phyloP scores from a whole-genome alignment of 1,140 invertebrate species.

The Drosophila subobscura region DNA sequence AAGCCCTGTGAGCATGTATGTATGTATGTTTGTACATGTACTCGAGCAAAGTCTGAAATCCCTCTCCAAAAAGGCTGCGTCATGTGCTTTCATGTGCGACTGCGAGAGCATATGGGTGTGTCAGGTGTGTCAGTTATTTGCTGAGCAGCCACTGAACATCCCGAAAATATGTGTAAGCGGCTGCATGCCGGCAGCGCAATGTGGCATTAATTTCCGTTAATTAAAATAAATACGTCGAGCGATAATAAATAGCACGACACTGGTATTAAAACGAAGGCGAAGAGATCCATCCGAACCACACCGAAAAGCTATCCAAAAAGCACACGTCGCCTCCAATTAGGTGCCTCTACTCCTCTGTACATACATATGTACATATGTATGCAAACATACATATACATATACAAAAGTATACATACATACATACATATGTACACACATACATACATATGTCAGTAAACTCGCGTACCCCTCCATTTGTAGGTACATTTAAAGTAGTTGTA shows the following conservation, averaged over 20 bases:
- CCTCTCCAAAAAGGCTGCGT: constrained; percentile 42
- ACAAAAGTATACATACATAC: no score
- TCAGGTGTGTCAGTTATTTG: constrained; percentile 44
- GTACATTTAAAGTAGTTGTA: constrained; percentile 16
- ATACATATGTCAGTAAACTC: not conserved
- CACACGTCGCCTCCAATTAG: constrained; percentile 51
- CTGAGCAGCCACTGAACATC: constrained; percentile 12
- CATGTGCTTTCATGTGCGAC: constrained; percentile 48
- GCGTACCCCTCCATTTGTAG: constrained; percentile 18
- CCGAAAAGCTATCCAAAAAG: constrained; percentile 34
- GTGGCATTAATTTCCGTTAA: constrained; percentile 81
- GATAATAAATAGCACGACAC: constrained; percentile 76
- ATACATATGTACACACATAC: no score
- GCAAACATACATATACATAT: no score
- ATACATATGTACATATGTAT: no score
- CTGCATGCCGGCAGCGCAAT: constrained; percentile 71
- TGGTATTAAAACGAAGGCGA: constrained; percentile 60
- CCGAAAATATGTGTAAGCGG: constrained; percentile 66
- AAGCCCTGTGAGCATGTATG: no score
- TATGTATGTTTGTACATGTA: constrained; percentile 11
- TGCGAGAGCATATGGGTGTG: constrained; percentile 2
- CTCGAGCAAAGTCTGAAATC: constrained; percentile 27
- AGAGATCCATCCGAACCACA: constrained; percentile 9
- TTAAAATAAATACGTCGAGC: constrained; percentile 82
- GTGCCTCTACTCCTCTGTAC: not conserved